Conservation (phyloP, 2,888 invertebrate species). For the Acleris emargana region DNA sequence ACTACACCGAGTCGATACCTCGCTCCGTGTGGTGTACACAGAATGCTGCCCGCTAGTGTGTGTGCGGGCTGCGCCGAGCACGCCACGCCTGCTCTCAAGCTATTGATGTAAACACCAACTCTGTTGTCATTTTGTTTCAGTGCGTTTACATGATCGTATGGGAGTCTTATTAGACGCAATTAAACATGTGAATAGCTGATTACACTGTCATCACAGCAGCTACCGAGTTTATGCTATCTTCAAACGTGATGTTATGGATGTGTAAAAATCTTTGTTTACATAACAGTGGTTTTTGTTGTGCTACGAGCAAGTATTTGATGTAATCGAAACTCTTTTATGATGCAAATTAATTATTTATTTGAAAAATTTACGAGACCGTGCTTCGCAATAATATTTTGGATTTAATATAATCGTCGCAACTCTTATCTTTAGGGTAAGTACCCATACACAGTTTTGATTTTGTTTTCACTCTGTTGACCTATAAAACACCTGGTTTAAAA, state of each 20-base stretch:
- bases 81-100: slow-evolving; percentile 53
- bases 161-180: slow-evolving; percentile 59
- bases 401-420: slow-evolving; percentile 20
- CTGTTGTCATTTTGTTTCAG: slow-evolving; percentile 74
- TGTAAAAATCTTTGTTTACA: slow-evolving; percentile 40
- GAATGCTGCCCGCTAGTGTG: slow-evolving; percentile 52
- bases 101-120: slow-evolving; percentile 77
- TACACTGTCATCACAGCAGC: slow-evolving; percentile 44
- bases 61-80: slow-evolving; percentile 48
- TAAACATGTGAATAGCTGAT: slow-evolving; percentile 74
- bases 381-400: slow-evolving; percentile 15
- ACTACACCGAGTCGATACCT: slow-evolving; percentile 62
- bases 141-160: slow-evolving; percentile 69
- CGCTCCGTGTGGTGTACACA: slow-evolving; percentile 49
- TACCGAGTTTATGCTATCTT: slow-evolving; percentile 15
- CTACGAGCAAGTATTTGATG: slow-evolving; percentile 10
- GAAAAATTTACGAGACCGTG: slow-evolving; percentile 18
- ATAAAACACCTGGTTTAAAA: slow-evolving; percentile 28
- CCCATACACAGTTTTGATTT: slow-evolving; percentile 2
- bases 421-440: slow-evolving; percentile 25
- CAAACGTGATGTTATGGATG: slow-evolving; percentile 23
- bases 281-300: slow-evolving; percentile 38
- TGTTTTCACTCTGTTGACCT: slow-evolving; percentile 6
- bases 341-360: slow-evolving; percentile 16
- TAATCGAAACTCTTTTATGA: slow-evolving; percentile 10